Conservation (phyloP, 2,888 invertebrate species). For the Thumatha senex region DNA sequence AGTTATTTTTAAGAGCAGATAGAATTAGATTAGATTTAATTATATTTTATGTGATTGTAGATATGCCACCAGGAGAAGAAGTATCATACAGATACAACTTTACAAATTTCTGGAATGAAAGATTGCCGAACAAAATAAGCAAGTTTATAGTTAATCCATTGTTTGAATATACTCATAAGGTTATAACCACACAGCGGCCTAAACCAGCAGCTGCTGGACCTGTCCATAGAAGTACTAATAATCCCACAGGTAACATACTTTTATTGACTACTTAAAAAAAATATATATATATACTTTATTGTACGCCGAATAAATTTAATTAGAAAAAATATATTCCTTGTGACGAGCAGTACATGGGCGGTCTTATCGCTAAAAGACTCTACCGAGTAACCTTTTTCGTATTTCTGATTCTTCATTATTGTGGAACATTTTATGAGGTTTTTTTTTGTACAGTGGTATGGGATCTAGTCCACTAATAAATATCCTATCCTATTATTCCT, state of each 20-base stretch:
- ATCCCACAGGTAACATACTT: conserved; percentile 13
- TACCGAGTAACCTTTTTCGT: too few relatives aligned
- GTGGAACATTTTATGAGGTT: too few relatives aligned
- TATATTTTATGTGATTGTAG: conserved; percentile 65
- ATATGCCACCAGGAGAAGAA: conserved; percentile 88
- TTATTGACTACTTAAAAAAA: neutral
- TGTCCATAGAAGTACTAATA: conserved; percentile 56
- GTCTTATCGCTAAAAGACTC: too few relatives aligned
- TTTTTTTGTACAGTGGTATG: too few relatives aligned
- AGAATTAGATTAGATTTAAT: too few relatives aligned
- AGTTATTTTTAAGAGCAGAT: too few relatives aligned
- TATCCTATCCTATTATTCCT: too few relatives aligned
- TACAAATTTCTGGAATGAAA: conserved; percentile 93
- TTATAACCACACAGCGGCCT: conserved; percentile 40
- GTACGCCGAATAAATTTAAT: too few relatives aligned
- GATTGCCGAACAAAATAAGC: conserved; percentile 89
- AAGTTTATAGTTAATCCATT: conserved; percentile 73
- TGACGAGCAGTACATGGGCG: too few relatives aligned
- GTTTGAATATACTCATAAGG: conserved; percentile 57
- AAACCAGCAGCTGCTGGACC: conserved; percentile 49
- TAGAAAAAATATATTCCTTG: too few relatives aligned
- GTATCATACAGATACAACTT: conserved; percentile 90
- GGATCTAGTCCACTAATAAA: too few relatives aligned
- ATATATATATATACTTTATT: neutral
- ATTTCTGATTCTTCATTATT: too few relatives aligned